Percentiles rank a stretch among this genome's conserved stretches.
phyloP scores from a whole-genome alignment of 2,797 vertebrate genomes.

The Melopsittacus undulatus region DNA sequence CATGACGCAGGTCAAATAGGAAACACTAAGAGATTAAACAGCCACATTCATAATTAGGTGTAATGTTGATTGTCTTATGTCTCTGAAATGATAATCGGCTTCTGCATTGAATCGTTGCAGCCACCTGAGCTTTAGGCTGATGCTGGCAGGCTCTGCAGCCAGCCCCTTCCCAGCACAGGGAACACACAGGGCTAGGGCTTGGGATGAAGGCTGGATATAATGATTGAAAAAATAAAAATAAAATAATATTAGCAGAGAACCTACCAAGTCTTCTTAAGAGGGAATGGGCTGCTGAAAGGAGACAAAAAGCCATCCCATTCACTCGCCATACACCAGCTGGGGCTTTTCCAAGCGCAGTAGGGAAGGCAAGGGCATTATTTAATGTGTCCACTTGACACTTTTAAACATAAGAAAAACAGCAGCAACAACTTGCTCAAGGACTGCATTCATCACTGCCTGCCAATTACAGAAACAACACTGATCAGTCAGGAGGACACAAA shows the following conservation, averaged over 20 bases:
- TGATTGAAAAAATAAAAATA: neutral
- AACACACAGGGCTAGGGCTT: neutral
- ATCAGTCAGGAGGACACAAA: constrained; percentile 25
- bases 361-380: neutral
- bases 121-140: neutral
- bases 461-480: constrained; percentile 42
- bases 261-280: neutral
- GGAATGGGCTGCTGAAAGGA: neutral
- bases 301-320: neutral
- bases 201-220: neutral
- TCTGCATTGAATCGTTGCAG: neutral
- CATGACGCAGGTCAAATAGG: neutral
- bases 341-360: neutral
- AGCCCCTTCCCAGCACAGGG: neutral
- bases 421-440: constrained; percentile 30
- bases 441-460: constrained; percentile 46
- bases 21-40: constrained; percentile 35
- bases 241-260: neutral
- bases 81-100: constrained; percentile 13
- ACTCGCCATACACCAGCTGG: rapidly evolving
- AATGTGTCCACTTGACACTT: constrained; percentile 3
- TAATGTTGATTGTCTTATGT: constrained; percentile 18
- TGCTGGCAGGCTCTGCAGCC: neutral
- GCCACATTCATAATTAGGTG: constrained; percentile 20
- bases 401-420: constrained; percentile 21